Percentiles rank a stretch among this genome's conserved stretches.
These are phyloP conservation scores for Olivierus martensii DNA, from an alignment of 1,140 invertebrate species.

Conservation along the genomic window DNA sequence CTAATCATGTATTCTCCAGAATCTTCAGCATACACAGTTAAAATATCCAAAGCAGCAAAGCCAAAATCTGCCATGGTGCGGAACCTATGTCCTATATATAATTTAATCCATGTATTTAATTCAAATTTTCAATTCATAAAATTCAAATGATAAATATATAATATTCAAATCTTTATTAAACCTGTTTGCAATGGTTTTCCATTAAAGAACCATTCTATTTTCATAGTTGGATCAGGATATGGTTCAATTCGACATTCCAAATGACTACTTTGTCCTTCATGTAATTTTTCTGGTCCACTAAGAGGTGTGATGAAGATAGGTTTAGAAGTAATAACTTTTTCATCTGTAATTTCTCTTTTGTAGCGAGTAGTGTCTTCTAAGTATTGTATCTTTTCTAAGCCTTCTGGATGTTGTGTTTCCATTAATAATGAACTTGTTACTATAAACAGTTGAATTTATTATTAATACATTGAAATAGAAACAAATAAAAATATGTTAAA, in stretches of 20 bases:
- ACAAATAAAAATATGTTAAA: too few relatives aligned
- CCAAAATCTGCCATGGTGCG: conserved; percentile 88
- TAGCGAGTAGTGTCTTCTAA: conserved; percentile 70
- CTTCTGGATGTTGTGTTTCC: conserved; percentile 85
- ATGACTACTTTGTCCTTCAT: conserved; percentile 78
- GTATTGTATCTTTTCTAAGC: conserved; percentile 77
- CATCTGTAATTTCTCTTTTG: conserved; percentile 46
- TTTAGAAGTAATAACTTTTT: conserved; percentile 29
- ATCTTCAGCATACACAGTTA: conserved; percentile 47
- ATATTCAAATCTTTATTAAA: conserved; percentile 32
- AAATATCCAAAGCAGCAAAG: conserved; percentile 82
- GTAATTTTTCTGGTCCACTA: conserved; percentile 60
- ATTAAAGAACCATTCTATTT: conserved; percentile 64
- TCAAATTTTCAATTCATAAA: too few relatives aligned
- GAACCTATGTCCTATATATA: conserved; percentile 41
- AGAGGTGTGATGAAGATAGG: conserved; percentile 74
- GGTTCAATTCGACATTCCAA: conserved; percentile 53
- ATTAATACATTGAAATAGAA: too few relatives aligned
- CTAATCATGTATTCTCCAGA: conserved; percentile 34
- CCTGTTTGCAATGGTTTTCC: conserved; percentile 40
- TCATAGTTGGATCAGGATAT: conserved; percentile 73
- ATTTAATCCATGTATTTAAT: too few relatives aligned
- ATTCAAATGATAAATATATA: too few relatives aligned
- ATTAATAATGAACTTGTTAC: conserved; percentile 73
- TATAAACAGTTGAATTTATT: too few relatives aligned